These are phyloP conservation scores for Dromaius novaehollandiae DNA, from an alignment of 2,113 vertebrate genomes.

Conservation along the genomic window DNA sequence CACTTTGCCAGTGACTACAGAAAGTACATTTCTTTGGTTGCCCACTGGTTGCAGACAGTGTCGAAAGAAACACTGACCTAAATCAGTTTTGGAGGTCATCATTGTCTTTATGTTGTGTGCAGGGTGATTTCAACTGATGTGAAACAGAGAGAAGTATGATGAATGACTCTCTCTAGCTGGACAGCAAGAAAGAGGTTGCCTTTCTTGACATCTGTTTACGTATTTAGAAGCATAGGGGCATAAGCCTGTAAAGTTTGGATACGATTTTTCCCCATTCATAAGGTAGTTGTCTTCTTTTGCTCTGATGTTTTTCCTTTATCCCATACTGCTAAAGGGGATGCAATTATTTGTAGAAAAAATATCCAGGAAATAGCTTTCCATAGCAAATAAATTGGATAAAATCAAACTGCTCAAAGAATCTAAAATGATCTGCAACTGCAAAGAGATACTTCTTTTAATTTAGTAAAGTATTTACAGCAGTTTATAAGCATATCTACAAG, in stretches of 20 bases:
- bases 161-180: accelerated
- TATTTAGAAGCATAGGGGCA: not conserved
- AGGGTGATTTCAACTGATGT: not conserved
- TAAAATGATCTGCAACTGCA: not conserved
- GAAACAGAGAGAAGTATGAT: not conserved
- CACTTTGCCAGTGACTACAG: not conserved
- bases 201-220: not conserved
- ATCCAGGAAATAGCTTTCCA: not conserved
- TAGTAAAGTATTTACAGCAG: not conserved
- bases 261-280: not conserved
- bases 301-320: not conserved
- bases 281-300: not conserved
- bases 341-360: not conserved
- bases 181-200: not conserved
- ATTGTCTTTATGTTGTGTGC: not conserved
- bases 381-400: not conserved
- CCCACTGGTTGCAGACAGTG: not conserved
- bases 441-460: not conserved
- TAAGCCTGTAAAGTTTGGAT: not conserved
- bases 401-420: not conserved
- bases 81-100: not conserved
- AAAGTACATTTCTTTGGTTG: not conserved
- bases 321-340: not conserved
- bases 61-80: not conserved
- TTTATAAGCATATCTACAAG: not conserved